Evolutionary conservation across 2,888 invertebrate genomes (phyloP).

Genomic region (Seira ritae): DNA sequence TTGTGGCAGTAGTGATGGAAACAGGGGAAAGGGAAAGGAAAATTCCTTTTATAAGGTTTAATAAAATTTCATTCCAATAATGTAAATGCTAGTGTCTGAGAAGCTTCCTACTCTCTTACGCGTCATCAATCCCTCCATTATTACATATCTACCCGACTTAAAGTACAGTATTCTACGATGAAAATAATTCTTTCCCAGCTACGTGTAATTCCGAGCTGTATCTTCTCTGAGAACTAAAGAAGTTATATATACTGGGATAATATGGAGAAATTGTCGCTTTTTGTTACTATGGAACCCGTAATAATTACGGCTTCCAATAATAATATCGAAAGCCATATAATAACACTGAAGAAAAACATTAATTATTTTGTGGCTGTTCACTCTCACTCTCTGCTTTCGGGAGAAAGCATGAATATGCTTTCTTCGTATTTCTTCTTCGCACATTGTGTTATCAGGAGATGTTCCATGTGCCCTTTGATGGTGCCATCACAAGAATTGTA

Average conservation of each 20-base stretch:
- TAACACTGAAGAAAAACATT: conserved; percentile 14
- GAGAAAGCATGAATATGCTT: background rate
- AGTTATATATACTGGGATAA: background rate
- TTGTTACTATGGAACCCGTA: background rate
- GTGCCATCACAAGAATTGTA: background rate
- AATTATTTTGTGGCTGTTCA: conserved; percentile 41
- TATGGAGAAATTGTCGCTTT: background rate
- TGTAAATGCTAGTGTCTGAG: too few species aligned
- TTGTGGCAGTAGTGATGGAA: too few species aligned
- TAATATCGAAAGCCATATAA: background rate
- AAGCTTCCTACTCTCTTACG: too few species aligned
- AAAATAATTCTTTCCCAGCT: too few species aligned
- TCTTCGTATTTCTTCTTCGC: background rate
- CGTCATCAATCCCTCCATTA: too few species aligned
- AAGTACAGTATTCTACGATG: too few species aligned
- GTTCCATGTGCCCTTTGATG: background rate
- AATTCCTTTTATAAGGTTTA: too few species aligned
- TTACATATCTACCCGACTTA: too few species aligned
- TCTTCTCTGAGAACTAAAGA: background rate
- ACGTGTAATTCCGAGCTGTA: too few species aligned
- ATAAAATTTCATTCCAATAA: too few species aligned
- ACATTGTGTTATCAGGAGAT: background rate
- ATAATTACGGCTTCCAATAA: background rate
- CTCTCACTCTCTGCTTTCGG: background rate
- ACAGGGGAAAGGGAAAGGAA: too few species aligned